These are phyloP conservation scores for Oxytorus armatus DNA, from an alignment of 2,888 invertebrate genomes.

Conservation along the genomic window DNA sequence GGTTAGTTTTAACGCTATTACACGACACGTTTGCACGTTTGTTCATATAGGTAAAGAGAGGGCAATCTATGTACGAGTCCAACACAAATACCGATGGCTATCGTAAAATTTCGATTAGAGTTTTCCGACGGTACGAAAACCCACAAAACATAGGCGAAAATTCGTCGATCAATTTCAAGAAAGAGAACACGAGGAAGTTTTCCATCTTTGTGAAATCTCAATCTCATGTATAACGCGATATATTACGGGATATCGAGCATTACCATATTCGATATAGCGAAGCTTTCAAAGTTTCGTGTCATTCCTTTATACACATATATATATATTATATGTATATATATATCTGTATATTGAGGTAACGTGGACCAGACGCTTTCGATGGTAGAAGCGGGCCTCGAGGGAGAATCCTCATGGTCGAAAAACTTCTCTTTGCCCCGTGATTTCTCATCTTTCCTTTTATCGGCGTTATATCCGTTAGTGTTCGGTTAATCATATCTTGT, in stretches of 20 bases:
- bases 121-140: no score
- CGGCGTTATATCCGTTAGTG: neutral
- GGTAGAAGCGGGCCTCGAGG: conserved; percentile 32
- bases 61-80: no score
- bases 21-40: conserved; percentile 66
- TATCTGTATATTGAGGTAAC: neutral
- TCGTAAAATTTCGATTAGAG: neutral
- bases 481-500: no score
- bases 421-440: conserved; percentile 29
- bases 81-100: conserved; percentile 4
- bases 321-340: neutral
- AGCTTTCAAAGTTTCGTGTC: conserved; percentile 30
- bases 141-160: conserved; percentile 9
- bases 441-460: neutral
- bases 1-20: conserved; percentile 71
- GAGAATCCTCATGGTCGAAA: conserved; percentile 31
- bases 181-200: conserved; percentile 36
- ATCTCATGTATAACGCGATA: conserved; percentile 12
- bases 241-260: conserved; percentile 20
- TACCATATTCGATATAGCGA: conserved; percentile 48
- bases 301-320: conserved; percentile 22
- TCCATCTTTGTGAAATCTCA: conserved; percentile 29
- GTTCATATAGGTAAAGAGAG: no score
- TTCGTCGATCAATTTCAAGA: conserved; percentile 38
- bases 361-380: conserved; percentile 52